Evolutionary conservation across 37 sponge, comb jelly and placozoan species (phyloP).

Genomic region (Geodia barretti): DNA sequence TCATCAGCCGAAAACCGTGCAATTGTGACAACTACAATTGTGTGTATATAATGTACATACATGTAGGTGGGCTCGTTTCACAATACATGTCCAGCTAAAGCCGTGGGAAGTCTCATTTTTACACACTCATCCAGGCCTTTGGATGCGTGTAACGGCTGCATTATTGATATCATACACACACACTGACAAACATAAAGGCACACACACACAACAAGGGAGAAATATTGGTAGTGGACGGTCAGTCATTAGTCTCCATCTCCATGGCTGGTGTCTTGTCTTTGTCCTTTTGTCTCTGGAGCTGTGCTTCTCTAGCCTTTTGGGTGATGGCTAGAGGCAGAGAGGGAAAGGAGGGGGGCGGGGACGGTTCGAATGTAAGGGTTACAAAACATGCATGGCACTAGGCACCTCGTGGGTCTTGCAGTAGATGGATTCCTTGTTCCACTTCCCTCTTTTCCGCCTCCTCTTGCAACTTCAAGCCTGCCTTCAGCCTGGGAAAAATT

Average conservation of each 20-base stretch:
- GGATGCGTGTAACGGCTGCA: no score
- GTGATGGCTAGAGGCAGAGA: constrained; percentile 29
- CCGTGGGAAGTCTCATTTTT: no score
- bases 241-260: constrained; percentile 64
- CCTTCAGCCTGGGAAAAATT: constrained; percentile 74
- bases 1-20: no score
- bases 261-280: constrained; percentile 27
- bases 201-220: background rate
- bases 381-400: no score
- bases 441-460: constrained; percentile 91
- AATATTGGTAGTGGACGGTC: background rate
- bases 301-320: constrained; percentile 57
- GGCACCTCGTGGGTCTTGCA: constrained; percentile 80
- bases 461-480: constrained; percentile 84
- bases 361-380: no score
- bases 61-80: no score
- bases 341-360: background rate
- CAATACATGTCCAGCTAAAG: no score
- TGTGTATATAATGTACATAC: background rate
- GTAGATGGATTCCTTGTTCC: constrained; percentile 83
- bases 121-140: no score
- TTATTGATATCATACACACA: no score
- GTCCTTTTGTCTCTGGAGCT: constrained; percentile 43
- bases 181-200: background rate
- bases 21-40: no score